phyloP scores from a whole-genome alignment of 30 jellyfish, hydroid and myxozoan genomes.

The Catostylus mosaicus region DNA sequence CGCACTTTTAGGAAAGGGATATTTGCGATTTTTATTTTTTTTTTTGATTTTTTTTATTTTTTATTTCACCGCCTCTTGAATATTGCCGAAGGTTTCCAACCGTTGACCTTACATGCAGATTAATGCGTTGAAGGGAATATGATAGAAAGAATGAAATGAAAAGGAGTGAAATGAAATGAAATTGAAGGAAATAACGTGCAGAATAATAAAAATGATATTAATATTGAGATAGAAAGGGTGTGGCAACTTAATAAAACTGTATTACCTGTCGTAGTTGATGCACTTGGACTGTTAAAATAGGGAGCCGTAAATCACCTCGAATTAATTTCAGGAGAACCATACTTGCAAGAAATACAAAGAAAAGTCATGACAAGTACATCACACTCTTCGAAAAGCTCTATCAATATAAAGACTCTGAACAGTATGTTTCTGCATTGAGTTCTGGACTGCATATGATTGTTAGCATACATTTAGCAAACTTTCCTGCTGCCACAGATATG shows the following conservation, averaged over 20 bases:
- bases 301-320: neutral
- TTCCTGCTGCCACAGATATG: conserved; percentile 10
- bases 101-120: too few relatives aligned
- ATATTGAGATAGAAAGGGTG: conserved; percentile 12
- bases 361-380: conserved; percentile 24
- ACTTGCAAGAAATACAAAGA: conserved; percentile 23
- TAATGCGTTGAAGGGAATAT: too few relatives aligned
- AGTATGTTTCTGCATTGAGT: neutral
- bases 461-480: neutral
- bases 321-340: conserved; percentile 18
- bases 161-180: too few relatives aligned
- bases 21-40: too few relatives aligned
- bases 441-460: neutral
- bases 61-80: too few relatives aligned
- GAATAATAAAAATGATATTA: neutral
- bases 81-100: too few relatives aligned
- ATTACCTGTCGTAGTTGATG: conserved; percentile 43
- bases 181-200: too few relatives aligned
- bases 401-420: conserved; percentile 11
- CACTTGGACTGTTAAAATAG: conserved; percentile 25
- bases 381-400: conserved; percentile 26
- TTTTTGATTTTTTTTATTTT: too few relatives aligned
- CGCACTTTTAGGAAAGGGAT: too few relatives aligned
- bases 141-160: too few relatives aligned
- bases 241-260: conserved; percentile 22